Conservation (phyloP, 2,113 vertebrate genomes). For the Saccopteryx leptura region DNA sequence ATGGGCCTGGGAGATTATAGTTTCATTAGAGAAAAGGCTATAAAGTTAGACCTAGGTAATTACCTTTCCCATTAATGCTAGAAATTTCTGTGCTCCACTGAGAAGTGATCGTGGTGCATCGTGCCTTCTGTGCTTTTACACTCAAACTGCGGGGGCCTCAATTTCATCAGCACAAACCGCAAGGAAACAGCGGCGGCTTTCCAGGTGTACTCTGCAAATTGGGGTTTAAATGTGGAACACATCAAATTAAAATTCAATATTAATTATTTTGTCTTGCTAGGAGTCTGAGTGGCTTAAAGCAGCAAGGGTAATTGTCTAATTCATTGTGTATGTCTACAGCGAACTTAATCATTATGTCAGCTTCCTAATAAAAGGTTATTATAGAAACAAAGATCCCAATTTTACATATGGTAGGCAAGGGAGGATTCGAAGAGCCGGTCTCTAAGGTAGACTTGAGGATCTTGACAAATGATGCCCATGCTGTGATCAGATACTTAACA, state of each 20-base stretch:
- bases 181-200: conserved; percentile 92
- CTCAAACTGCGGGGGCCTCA: conserved; percentile 93
- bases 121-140: conserved; percentile 91
- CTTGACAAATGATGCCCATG: conserved; percentile 98
- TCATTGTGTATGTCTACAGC: conserved; percentile 95
- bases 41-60: conserved; percentile 94
- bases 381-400: conserved; percentile 99
- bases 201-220: conserved; percentile 98
- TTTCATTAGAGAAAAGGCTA: conserved; percentile 94
- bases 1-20: conserved; percentile 92
- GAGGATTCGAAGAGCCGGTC: conserved; percentile 95
- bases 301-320: conserved; percentile 97
- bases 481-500: conserved; percentile 99
- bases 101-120: conserved; percentile 90
- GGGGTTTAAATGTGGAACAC: conserved; percentile 96
- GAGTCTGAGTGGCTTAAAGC: conserved; percentile 94
- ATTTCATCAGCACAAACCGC: conserved; percentile 95
- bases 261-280: conserved; percentile 97
- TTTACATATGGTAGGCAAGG: conserved; percentile 99
- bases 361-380: conserved; percentile 99
- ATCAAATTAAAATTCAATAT: conserved; percentile 99
- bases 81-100: conserved; percentile 93
- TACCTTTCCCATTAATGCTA: conserved; percentile 93
- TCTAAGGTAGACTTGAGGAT: conserved; percentile 96
- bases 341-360: conserved; percentile 99